phyloP scores from a whole-genome alignment of 2,797 vertebrate genomes.

The Champsocephalus esox region DNA sequence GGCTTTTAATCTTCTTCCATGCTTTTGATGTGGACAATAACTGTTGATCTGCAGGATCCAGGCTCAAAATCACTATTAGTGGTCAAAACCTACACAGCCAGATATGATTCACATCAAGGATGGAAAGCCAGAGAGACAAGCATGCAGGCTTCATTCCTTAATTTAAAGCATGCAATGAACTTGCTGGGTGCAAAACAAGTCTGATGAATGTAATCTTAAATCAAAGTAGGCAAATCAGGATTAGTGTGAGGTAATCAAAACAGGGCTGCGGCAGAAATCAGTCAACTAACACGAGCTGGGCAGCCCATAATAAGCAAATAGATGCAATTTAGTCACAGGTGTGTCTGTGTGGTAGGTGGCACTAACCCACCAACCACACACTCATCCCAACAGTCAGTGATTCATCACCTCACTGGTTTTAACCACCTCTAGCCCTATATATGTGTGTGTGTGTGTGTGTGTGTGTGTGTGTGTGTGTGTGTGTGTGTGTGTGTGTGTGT shows the following conservation, averaged over 20 bases:
- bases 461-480: background rate
- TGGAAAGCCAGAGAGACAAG: no score
- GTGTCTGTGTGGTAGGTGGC: conserved; percentile 10
- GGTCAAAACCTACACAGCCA: no score
- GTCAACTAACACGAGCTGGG: background rate
- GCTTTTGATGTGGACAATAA: background rate
- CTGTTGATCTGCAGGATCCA: no score
- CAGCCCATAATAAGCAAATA: conserved; percentile 8
- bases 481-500: no score
- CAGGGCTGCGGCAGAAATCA: background rate
- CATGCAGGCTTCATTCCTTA: no score
- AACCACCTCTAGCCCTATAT: conserved; percentile 39
- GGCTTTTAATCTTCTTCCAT: background rate
- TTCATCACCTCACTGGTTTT: conserved; percentile 41
- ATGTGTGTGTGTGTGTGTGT: background rate
- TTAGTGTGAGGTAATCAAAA: conserved; percentile 2
- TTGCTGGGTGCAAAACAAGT: background rate
- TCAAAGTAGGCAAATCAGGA: background rate
- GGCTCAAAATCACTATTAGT: no score
- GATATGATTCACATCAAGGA: no score
- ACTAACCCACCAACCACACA: conserved; percentile 12
- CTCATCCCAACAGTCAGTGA: conserved; percentile 14
- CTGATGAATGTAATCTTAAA: background rate
- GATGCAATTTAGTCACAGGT: background rate
- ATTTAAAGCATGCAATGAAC: background rate